These are phyloP conservation scores for Taurulus bubalis DNA, from an alignment of 2,113 vertebrate genomes.

Conservation along the genomic window DNA sequence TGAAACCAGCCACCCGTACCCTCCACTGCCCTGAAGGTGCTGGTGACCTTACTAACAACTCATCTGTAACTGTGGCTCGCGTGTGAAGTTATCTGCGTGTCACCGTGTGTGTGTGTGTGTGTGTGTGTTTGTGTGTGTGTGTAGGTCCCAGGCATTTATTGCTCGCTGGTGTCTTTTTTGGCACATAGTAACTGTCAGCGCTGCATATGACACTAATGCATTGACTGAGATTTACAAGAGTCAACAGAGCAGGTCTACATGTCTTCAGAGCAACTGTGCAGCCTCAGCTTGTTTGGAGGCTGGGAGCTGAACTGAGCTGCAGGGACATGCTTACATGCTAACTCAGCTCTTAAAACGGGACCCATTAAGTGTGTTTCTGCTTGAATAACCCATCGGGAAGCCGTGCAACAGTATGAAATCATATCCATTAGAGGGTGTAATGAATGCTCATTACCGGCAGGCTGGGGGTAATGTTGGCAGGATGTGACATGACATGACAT, in stretches of 20 bases:
- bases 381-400: slow-evolving; percentile 35
- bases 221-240: slow-evolving; percentile 53
- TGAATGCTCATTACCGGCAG: slow-evolving; percentile 47
- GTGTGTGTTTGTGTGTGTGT: slow-evolving; percentile 25
- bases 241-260: neutral
- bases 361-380: slow-evolving; percentile 42
- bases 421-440: slow-evolving; percentile 58
- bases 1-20: slow-evolving; percentile 43
- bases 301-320: slow-evolving; percentile 22
- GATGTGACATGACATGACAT: slow-evolving; percentile 39
- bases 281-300: slow-evolving; percentile 36
- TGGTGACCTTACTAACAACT: slow-evolving; percentile 25
- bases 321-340: slow-evolving; percentile 49
- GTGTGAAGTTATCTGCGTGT: slow-evolving; percentile 4
- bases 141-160: slow-evolving; percentile 4
- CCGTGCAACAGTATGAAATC: slow-evolving; percentile 47
- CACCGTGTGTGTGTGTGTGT: slow-evolving; percentile 20
- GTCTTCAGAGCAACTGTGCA: neutral
- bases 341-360: slow-evolving; percentile 51
- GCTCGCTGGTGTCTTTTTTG: slow-evolving; percentile 30
- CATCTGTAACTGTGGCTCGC: neutral
- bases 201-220: slow-evolving; percentile 40
- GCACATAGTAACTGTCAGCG: slow-evolving; percentile 49
- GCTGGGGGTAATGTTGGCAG: slow-evolving; percentile 6
- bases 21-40: slow-evolving; percentile 38